A percentile compares a stretch with the other conserved stretches of the same genome.
Evolutionary conservation across 2,797 vertebrate genomes (phyloP).

Genomic region (Mormyrops boulengeri): DNA sequence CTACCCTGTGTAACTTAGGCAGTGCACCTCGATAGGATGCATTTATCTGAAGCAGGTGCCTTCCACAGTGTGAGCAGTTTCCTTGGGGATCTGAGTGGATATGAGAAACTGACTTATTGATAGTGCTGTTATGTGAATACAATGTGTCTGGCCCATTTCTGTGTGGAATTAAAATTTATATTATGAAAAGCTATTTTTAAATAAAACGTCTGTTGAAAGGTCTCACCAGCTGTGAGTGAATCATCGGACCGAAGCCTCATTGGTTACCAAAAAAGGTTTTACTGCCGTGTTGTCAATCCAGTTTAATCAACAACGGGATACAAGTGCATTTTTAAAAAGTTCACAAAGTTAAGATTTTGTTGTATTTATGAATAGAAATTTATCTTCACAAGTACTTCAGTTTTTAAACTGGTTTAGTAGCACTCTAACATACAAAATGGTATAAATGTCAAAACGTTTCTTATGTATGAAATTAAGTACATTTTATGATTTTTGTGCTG

Average conservation of each 20-base stretch:
- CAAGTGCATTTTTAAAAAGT: not conserved
- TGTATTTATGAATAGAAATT: not conserved
- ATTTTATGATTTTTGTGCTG: not conserved
- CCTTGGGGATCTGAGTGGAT: not conserved
- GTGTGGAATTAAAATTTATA: not conserved
- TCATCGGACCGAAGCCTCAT: not conserved
- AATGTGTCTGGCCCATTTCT: not conserved
- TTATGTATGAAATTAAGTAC: not conserved
- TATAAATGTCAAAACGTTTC: conserved; percentile 3
- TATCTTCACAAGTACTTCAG: not conserved
- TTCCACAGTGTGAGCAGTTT: not conserved
- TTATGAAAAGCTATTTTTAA: conserved; percentile 7
- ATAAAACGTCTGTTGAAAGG: not conserved
- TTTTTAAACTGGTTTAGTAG: conserved; percentile 19
- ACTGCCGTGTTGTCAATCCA: not conserved
- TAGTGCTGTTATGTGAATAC: not conserved
- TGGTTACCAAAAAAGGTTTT: not conserved
- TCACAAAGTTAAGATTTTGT: conserved; percentile 1
- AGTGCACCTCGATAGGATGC: not conserved
- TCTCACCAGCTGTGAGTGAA: not conserved
- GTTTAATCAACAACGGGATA: not conserved
- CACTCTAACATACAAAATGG: conserved; percentile 18
- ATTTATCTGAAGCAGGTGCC: not conserved
- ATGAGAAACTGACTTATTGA: not conserved
- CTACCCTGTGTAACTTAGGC: not conserved